These are phyloP conservation scores for Perca fluviatilis DNA, from an alignment of 2,113 vertebrate species.

Conservation along the genomic window DNA sequence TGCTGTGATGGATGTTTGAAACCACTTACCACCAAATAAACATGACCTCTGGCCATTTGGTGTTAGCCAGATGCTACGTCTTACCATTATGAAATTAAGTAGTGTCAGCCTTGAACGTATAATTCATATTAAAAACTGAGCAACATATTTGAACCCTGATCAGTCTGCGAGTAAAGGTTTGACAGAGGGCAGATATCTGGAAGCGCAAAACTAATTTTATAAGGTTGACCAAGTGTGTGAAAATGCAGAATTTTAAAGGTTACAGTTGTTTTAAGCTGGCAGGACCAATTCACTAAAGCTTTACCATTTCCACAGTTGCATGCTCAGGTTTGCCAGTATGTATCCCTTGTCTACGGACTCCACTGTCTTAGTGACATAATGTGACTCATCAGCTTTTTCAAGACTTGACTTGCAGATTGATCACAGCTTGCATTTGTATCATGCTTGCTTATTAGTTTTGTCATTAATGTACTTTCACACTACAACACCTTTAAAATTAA, in stretches of 20 bases:
- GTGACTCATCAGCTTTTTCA: background rate
- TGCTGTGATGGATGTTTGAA: constrained; percentile 24
- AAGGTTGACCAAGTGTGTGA: background rate
- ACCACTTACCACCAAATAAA: constrained; percentile 21
- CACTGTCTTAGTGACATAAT: background rate
- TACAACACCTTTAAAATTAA: constrained; percentile 2
- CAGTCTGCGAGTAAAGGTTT: background rate
- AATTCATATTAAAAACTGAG: background rate
- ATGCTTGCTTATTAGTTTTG: background rate
- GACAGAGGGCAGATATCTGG: background rate
- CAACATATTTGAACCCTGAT: background rate
- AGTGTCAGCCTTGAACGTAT: background rate
- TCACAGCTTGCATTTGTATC: constrained; percentile 1
- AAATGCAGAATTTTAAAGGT: background rate
- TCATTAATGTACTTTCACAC: background rate
- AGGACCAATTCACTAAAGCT: background rate
- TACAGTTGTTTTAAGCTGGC: background rate
- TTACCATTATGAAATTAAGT: background rate
- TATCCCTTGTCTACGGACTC: background rate
- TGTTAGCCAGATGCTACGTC: constrained; percentile 5
- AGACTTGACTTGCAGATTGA: background rate
- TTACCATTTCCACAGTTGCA: background rate
- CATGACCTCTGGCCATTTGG: constrained; percentile 18
- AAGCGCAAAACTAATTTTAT: background rate
- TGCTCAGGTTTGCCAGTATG: background rate